Percentiles rank a stretch among this genome's conserved stretches.
Conservation (phyloP, 1,140 invertebrate species). For the Ceratina australensis region DNA sequence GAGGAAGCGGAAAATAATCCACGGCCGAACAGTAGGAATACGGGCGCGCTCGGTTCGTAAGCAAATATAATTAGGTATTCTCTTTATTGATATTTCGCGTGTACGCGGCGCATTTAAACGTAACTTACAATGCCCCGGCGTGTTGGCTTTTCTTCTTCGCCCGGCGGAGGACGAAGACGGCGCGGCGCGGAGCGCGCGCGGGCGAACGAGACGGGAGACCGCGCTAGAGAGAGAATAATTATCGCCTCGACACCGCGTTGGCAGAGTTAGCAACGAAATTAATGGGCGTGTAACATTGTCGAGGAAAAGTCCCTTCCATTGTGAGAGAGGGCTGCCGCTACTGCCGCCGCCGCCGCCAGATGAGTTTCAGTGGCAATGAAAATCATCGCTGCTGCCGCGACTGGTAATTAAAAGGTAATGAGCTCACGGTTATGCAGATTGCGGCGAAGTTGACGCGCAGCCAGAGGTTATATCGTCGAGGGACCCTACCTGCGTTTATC, state of each 20-base stretch:
- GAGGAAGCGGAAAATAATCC: not conserved
- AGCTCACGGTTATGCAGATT: conserved; percentile 62
- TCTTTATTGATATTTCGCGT: conserved; percentile 48
- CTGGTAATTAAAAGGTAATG: conserved; percentile 65
- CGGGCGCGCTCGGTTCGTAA: not conserved
- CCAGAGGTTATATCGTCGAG: conserved; percentile 26
- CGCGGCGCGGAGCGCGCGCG: not conserved
- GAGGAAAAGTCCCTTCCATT: conserved; percentile 57
- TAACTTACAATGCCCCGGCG: conserved; percentile 22
- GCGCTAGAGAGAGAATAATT: conserved; percentile 36
- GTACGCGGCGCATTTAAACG: conserved; percentile 31
- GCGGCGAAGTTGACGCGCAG: conserved; percentile 47
- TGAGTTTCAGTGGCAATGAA: conserved; percentile 63
- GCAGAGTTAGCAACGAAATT: conserved; percentile 54
- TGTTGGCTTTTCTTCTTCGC: conserved; percentile 23
- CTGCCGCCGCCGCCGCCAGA: conserved; percentile 30
- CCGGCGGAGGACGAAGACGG: not conserved
- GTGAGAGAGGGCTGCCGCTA: conserved; percentile 26
- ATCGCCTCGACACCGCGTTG: conserved; percentile 40
- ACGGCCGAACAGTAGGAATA: not conserved
- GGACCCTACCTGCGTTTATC: conserved; percentile 32
- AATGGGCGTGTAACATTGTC: conserved; percentile 50
- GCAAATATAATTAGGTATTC: conserved; percentile 37
- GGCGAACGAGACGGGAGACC: not conserved
- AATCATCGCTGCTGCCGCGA: conserved; percentile 53